phyloP scores from a whole-genome alignment of 2,888 invertebrate species.

The Drosophila mercatorum region DNA sequence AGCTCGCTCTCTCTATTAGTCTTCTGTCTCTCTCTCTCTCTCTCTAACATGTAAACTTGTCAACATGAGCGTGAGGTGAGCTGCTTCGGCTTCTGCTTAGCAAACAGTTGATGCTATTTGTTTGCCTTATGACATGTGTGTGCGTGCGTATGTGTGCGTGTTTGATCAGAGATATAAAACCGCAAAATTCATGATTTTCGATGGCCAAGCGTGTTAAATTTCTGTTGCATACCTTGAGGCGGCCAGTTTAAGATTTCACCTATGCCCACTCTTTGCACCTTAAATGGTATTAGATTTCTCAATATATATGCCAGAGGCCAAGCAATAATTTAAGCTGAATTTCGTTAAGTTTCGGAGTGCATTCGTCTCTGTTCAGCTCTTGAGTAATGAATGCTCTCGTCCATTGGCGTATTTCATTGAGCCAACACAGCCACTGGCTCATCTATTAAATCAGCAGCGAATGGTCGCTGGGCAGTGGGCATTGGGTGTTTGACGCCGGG shows the following conservation, averaged over 20 bases:
- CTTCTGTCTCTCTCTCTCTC: neutral
- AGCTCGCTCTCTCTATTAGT: neutral
- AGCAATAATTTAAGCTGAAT: conserved; percentile 9
- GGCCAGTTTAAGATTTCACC: conserved; percentile 7
- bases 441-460: conserved; percentile 30
- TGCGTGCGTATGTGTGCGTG: conserved; percentile 3
- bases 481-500: neutral
- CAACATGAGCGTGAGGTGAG: too few relatives aligned
- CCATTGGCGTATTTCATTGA: conserved; percentile 45
- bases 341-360: conserved; percentile 7
- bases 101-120: conserved; percentile 44
- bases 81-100: conserved; percentile 3
- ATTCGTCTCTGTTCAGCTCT: conserved; percentile 40
- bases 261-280: neutral
- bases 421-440: conserved; percentile 10
- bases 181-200: conserved; percentile 19
- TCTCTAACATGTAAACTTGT: conserved; percentile 13
- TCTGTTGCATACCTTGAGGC: conserved; percentile 41
- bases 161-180: conserved; percentile 31
- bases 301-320: neutral
- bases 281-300: conserved; percentile 9
- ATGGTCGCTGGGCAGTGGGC: neutral
- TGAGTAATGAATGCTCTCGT: conserved; percentile 49
- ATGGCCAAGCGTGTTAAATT: conserved; percentile 19
- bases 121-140: conserved; percentile 48